Evolutionary conservation across 2,797 vertebrate genomes (phyloP), one percentile per base, ranked within the genome.

Genomic region (Gymnothorax javanicus): DNA sequence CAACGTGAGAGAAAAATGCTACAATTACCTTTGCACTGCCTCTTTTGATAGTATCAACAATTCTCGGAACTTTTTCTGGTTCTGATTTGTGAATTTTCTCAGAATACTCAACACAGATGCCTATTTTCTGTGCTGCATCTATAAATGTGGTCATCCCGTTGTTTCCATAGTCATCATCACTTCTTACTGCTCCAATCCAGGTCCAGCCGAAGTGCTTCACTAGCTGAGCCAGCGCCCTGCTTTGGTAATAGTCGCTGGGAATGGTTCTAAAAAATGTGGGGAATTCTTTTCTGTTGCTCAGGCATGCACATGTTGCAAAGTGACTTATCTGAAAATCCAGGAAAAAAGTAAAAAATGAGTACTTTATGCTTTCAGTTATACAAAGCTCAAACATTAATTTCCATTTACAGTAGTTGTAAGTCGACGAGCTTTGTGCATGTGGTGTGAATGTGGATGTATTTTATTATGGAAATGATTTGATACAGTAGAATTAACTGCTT

Each of bases 261-360:
- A 87, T 87, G 83, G 87, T 87, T 75, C 87, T 84, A 73, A 87
- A 87, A 59, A 87, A 87, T 7, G 83, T 25, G 12, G 87, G 87
- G 50, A 84, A 87, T 23, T n/a, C 33, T 57, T 58, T 17, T 64
- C 75, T 84, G 73, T 87, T 81, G 83, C 87, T 87, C 83, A 87
- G 83, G 62, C 87, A 87, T 57, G 87, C 87, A 87, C 87, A 87
- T 33, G 87, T 87, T 50, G 87, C 71, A 87, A 87, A 84, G 75
- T 87, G 75, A 84, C 87, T 87, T 23, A 87, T 85, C 87, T 87
- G 73, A 69, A 57, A 83, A 71, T 0, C 23, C 7, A 20, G 12
- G 12, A 9, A 13, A 67, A 12, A 67, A 33, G 33, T 17, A 7
- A 7, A 50, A 77, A 11, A 33, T 33, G 12, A 77, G 33, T 20